phyloP scores from a whole-genome alignment of 2,113 vertebrate species.

The Bubo blakistoni region DNA sequence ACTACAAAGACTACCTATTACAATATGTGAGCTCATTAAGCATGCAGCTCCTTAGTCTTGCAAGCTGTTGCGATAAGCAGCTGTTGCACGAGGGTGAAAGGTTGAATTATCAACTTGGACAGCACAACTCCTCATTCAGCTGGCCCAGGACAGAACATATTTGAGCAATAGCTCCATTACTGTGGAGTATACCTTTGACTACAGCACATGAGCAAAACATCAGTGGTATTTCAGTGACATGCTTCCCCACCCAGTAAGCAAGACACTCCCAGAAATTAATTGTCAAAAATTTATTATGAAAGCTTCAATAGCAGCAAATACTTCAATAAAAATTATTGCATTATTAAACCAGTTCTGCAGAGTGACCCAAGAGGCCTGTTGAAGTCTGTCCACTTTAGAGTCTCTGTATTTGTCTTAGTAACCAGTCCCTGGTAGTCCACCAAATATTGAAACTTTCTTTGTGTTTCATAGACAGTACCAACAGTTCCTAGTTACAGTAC shows the following conservation, averaged over 20 bases:
- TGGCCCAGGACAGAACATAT: neutral
- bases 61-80: constrained; percentile 80
- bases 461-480: constrained; percentile 4
- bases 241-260: constrained; percentile 37
- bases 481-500: constrained; percentile 26
- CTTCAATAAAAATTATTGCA: constrained; percentile 58
- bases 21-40: constrained; percentile 66
- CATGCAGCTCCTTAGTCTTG: constrained; percentile 56
- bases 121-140: constrained; percentile 20
- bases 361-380: constrained; percentile 32
- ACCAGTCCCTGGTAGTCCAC: constrained; percentile 3
- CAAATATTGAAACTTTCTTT: neutral
- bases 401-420: neutral
- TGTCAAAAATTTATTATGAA: constrained; percentile 75
- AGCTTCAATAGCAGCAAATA: constrained; percentile 62
- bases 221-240: neutral
- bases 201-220: neutral
- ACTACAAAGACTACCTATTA: constrained; percentile 56
- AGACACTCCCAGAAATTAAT: constrained; percentile 48
- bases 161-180: neutral
- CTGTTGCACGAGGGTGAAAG: constrained; percentile 72
- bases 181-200: neutral
- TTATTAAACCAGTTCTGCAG: constrained; percentile 53
- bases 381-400: constrained; percentile 5
- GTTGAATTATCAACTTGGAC: constrained; percentile 64